These are phyloP conservation scores for Dicycla oo DNA, from an alignment of 2,888 invertebrate species.

Conservation along the genomic window DNA sequence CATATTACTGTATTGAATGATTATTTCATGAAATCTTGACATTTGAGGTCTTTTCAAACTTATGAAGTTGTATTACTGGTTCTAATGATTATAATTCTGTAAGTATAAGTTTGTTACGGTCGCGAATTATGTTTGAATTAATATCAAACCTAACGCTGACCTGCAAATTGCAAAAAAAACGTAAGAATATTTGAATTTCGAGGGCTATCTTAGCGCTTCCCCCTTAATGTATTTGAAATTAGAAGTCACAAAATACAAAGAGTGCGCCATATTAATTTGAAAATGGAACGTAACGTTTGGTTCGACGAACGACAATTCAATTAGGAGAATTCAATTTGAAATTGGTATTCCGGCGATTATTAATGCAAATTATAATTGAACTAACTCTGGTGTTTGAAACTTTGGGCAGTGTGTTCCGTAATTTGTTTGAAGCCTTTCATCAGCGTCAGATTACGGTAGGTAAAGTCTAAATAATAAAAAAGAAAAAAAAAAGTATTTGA, in stretches of 20 bases:
- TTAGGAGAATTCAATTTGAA: slow-evolving; percentile 36
- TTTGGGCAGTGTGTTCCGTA: slow-evolving; percentile 26
- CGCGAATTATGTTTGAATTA: too few species aligned
- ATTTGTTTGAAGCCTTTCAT: slow-evolving; percentile 25
- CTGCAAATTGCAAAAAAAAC: too few species aligned
- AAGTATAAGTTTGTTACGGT: too few species aligned
- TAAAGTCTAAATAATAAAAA: background rate
- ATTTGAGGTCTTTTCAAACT: too few species aligned
- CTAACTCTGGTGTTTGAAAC: slow-evolving; percentile 16
- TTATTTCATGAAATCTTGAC: too few species aligned
- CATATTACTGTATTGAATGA: too few species aligned
- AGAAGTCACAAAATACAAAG: background rate
- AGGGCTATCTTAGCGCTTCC: too few species aligned
- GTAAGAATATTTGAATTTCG: too few species aligned
- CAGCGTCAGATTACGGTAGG: background rate
- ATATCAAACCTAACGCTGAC: too few species aligned
- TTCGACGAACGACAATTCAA: slow-evolving; percentile 23
- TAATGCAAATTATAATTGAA: slow-evolving; percentile 40
- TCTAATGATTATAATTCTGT: too few species aligned
- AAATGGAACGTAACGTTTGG: slow-evolving; percentile 16
- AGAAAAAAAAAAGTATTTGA: background rate
- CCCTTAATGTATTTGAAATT: too few species aligned
- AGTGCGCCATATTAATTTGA: slow-evolving; percentile 11
- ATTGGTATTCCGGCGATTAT: slow-evolving; percentile 17
- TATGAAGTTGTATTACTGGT: too few species aligned